Evolutionary conservation across 2,113 vertebrate genomes (phyloP).

Genomic region (Clarias macrocephalus): DNA sequence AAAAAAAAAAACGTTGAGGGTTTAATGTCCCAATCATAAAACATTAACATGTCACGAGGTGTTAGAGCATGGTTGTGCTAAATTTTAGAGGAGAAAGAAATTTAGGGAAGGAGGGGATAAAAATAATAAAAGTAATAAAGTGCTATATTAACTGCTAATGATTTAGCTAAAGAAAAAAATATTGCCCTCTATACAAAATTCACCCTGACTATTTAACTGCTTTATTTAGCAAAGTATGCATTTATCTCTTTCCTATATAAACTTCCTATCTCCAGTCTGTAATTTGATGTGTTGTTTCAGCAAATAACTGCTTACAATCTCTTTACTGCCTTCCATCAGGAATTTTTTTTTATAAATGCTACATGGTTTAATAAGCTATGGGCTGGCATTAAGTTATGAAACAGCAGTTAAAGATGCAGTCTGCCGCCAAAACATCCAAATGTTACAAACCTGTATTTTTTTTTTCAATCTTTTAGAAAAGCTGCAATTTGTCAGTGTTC

Average conservation of each 20-base stretch:
- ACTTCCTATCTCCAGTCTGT: neutral
- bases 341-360: neutral
- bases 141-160: conserved; percentile 18
- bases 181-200: neutral
- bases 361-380: neutral
- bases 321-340: neutral
- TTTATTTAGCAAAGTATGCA: neutral
- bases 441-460: neutral
- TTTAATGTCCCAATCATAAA: neutral
- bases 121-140: neutral
- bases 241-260: neutral
- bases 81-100: neutral
- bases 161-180: neutral
- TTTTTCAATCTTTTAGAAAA: neutral
- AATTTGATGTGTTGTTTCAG: neutral
- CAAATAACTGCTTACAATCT: neutral
- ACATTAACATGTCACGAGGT: neutral
- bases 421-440: too few species aligned
- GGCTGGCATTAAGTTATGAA: neutral
- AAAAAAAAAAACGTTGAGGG: neutral
- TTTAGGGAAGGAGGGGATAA: neutral
- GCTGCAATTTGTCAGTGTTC: neutral
- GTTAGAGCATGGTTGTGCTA: neutral
- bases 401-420: neutral
- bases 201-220: neutral